Conservation (phyloP, 1,140 invertebrate species). For the Lepidurus packardi region DNA sequence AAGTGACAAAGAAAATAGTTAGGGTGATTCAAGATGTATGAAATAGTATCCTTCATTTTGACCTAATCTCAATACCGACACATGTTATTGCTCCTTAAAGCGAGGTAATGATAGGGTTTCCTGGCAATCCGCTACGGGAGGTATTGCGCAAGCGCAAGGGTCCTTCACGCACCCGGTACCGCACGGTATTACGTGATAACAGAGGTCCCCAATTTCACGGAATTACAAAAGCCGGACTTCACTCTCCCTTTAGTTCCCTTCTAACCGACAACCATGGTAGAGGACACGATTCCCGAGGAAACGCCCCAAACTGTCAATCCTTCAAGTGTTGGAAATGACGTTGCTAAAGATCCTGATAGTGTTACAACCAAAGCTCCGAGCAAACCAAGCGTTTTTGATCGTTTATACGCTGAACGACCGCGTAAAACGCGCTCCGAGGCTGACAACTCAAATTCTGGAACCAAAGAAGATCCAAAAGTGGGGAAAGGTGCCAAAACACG, state of each 20-base stretch:
- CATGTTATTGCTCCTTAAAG: background rate
- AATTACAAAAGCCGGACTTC: background rate
- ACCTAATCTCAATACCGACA: too few species aligned
- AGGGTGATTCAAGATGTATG: too few species aligned
- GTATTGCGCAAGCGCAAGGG: background rate
- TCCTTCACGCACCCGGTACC: background rate
- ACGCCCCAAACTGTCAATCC: background rate
- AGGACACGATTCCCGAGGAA: background rate
- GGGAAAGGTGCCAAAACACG: slow-evolving; percentile 9
- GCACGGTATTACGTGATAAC: slow-evolving; percentile 21
- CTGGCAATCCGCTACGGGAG: background rate
- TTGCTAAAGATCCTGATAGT: background rate
- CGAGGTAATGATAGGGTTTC: background rate
- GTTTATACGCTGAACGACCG: slow-evolving; percentile 27
- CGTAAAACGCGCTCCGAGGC: slow-evolving; percentile 11
- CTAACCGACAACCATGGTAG: background rate
- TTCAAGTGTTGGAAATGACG: background rate
- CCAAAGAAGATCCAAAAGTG: background rate
- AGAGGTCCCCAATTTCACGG: slow-evolving; percentile 25
- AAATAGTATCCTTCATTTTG: too few species aligned
- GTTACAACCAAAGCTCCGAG: background rate
- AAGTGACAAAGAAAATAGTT: too few species aligned
- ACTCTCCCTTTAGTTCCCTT: background rate
- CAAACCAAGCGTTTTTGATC: slow-evolving; percentile 26
- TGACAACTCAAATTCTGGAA: background rate